Evolutionary conservation across 2,113 vertebrate genomes (phyloP), one percentile per base, ranked within the genome.

Genomic region (Egretta garzetta): DNA sequence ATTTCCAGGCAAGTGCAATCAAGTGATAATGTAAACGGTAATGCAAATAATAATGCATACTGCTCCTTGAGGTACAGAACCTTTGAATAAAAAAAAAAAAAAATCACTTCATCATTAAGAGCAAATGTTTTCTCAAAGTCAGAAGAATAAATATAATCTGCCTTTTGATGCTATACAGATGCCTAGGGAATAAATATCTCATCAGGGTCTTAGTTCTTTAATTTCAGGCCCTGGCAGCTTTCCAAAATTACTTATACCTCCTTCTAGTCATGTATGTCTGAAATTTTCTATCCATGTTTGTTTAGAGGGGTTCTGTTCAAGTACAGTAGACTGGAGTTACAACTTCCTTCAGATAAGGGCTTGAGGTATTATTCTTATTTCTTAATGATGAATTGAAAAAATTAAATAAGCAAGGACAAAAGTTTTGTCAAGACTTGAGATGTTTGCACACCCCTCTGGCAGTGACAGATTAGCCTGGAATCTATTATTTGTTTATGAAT

Each of bases 181-280:
- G 7, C 80, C 87, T 81, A 71, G 18, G 52, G 45, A 91, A 80
- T 56, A 80, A 86, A 43, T 33, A 79, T 35, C n/a, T 95, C 60
- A 62, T 4, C 79, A 74, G 22, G 50, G 70, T 84, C 95, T 94
- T 87, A 92, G 91, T 90, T 95, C 56, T 71, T 77, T 95, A 84
- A 94, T 58, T 45, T 75, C 70, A 88, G 66, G 15, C 39, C 55
- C 21, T 80, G 27, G 56, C 33, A 94, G 28, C 49, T 66, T 83
- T 67, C 59, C 37, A 88, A 76, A 80, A 35, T 74, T 53, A 83
- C 71, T 97, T 94, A 18, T 7, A 81, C 47, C 60, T 79, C 55
- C 80, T 88, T 55, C 55, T 60, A 95, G 41, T 67, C 80, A 59
- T 8, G 4, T 6, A 35, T 27, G 1, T 37, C 32, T 90, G 39